Conservation (phyloP, 2,888 invertebrate genomes). For the Lomographa bimaculata region DNA sequence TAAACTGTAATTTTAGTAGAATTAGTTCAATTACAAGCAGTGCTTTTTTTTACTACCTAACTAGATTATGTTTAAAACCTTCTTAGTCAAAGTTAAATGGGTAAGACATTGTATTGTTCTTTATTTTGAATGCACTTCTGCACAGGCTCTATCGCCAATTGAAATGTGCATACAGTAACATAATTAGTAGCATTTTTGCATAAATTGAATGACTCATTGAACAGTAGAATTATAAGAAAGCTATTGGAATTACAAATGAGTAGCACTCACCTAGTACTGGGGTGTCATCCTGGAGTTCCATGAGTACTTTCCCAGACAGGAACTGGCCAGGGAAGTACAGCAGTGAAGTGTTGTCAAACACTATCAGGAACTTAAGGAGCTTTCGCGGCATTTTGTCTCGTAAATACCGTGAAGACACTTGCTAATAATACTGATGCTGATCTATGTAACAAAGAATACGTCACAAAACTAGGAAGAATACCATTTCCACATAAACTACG, state of each 20-base stretch:
- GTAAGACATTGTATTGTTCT: no score
- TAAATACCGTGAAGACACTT: conserved; percentile 9
- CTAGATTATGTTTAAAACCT: no score
- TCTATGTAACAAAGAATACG: conserved; percentile 11
- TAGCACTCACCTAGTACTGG: conserved; percentile 89
- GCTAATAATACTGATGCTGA: conserved; percentile 1
- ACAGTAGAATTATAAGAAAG: conserved; percentile 10
- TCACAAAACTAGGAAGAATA: conserved; percentile 7
- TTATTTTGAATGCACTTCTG: no score
- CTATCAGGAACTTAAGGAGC: conserved; percentile 94
- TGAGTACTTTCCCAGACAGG: conserved; percentile 94
- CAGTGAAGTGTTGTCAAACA: conserved; percentile 96
- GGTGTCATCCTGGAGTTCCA: conserved; percentile 96
- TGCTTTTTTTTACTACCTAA: no score
- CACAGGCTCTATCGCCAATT: no score
- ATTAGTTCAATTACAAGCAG: no score
- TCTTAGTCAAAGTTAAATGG: no score
- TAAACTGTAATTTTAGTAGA: no score
- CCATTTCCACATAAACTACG: conserved; percentile 19
- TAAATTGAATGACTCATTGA: conserved; percentile 14
- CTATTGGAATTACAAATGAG: conserved; percentile 16
- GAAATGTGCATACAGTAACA: conserved; percentile 11
- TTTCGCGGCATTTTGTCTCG: conserved; percentile 89
- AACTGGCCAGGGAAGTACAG: conserved; percentile 97
- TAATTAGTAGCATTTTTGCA: conserved; percentile 9